Conservation (phyloP, 2,797 vertebrate genomes). For the Danio choprae region DNA sequence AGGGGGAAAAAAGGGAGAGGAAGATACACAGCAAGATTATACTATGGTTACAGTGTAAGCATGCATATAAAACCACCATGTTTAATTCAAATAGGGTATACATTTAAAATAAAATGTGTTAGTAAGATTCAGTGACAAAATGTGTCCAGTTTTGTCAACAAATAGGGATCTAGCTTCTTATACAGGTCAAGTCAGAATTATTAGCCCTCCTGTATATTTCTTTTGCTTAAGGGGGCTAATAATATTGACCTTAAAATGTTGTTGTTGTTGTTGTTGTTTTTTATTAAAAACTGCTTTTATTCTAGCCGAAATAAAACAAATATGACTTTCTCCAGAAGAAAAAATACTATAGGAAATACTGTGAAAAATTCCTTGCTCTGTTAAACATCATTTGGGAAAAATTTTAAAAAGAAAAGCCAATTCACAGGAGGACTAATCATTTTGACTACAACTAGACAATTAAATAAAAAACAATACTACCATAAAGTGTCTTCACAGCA, state of each 20-base stretch:
- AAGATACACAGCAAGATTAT: constrained; percentile 43
- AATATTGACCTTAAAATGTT: too few relatives aligned
- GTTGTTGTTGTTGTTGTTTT: too few relatives aligned
- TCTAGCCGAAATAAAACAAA: too few relatives aligned
- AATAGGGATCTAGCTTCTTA: too few relatives aligned
- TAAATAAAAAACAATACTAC: background rate
- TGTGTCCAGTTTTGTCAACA: background rate
- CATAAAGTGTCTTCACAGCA: background rate
- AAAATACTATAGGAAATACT: background rate
- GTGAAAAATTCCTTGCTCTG: too few relatives aligned
- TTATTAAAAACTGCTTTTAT: background rate
- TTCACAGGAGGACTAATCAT: too few relatives aligned
- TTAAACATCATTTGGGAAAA: too few relatives aligned
- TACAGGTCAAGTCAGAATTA: too few relatives aligned
- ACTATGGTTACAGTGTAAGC: constrained; percentile 44
- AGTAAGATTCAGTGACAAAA: background rate
- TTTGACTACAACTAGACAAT: background rate
- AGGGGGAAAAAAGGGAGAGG: constrained; percentile 61
- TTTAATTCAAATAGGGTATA: background rate
- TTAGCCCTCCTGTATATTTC: too few relatives aligned
- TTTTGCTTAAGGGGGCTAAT: too few relatives aligned
- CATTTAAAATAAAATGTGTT: background rate
- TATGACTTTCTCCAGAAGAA: background rate
- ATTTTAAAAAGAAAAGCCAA: too few relatives aligned
- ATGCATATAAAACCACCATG: background rate